Conservation (phyloP, 1,140 invertebrate species). For the Temnothorax nylanderi region DNA sequence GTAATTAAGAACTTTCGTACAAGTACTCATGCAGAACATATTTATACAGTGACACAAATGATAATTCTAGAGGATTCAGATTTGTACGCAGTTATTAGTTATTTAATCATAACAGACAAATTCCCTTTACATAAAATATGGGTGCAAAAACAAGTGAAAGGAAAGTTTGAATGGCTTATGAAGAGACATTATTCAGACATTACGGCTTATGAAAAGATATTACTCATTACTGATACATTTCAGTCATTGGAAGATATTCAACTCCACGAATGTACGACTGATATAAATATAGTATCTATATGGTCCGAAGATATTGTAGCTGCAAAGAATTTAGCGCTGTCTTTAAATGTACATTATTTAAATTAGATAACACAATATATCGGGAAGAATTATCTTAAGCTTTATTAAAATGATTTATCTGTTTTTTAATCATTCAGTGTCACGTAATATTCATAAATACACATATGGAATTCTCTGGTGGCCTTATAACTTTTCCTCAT, state of each 20-base stretch:
- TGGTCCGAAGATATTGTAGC: constrained; percentile 24
- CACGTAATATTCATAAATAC: constrained; percentile 1
- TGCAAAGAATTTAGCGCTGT: not conserved
- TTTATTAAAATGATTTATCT: not conserved
- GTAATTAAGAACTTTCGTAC: not conserved
- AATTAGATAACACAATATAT: not conserved
- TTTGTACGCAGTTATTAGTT: not conserved
- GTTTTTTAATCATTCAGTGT: not conserved
- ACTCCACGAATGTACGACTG: no score
- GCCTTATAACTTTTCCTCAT: not conserved
- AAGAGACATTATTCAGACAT: not conserved
- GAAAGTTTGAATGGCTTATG: not conserved
- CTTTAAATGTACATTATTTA: constrained; percentile 13
- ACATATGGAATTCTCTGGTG: not conserved
- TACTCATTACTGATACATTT: not conserved
- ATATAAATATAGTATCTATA: not conserved
- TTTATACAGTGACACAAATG: not conserved
- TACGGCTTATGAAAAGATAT: no score
- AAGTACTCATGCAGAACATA: not conserved
- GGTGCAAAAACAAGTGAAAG: not conserved
- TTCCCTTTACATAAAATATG: not conserved
- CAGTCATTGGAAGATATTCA: not conserved
- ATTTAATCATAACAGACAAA: not conserved
- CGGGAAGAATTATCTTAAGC: not conserved
- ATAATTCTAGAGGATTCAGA: constrained; percentile 39